Evolutionary conservation across 2,888 invertebrate species (phyloP), one percentile per base, ranked within the genome.

Genomic region (Ophonus ardosiacus): DNA sequence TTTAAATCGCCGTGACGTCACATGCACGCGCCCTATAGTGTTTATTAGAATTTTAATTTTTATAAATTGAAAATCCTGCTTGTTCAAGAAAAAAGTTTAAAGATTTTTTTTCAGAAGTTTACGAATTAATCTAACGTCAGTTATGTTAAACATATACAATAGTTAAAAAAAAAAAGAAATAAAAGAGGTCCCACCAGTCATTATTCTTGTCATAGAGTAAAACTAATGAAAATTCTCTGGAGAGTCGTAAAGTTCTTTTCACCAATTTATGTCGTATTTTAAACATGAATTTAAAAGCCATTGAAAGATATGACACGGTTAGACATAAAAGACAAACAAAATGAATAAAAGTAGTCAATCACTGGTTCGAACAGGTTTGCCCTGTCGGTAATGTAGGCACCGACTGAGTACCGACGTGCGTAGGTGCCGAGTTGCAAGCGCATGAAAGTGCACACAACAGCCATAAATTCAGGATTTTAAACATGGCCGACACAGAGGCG

Each of bases 391-490:
- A 74, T 43, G 43, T 74, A 74, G 71, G 71, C 43, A 74, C n/a
- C 43, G n/a, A 51, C 31, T 31, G 31, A 31, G 31, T 5, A 31
- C 31, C 5, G 31, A 31, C 31, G 43, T 59, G 78, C 78, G 78
- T 78, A 78, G 78, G 78, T 31, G 78, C 78, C 51, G 78, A 78
- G 56, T 78, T 78, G 78, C 71, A 71, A 71, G 71, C 71, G 15
- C 71, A 74, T 40, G 18, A 57, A 78, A 78, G 31, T 78, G 59
- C 56, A 78, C 17, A 56, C 59, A 57, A 24, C 78, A 43, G 15
- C 71, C 57, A 78, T 78, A 74, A 78, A 78, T 78, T 78, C 59
- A 78, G 78, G 57, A 59, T 78, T 57, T 78, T 78, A 78, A 78
- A 78, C 56, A 78, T 57, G 78, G 57, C 78, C 24, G 78, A 78